phyloP scores from a whole-genome alignment of 2,797 vertebrate species.

The Apogon talboti region DNA sequence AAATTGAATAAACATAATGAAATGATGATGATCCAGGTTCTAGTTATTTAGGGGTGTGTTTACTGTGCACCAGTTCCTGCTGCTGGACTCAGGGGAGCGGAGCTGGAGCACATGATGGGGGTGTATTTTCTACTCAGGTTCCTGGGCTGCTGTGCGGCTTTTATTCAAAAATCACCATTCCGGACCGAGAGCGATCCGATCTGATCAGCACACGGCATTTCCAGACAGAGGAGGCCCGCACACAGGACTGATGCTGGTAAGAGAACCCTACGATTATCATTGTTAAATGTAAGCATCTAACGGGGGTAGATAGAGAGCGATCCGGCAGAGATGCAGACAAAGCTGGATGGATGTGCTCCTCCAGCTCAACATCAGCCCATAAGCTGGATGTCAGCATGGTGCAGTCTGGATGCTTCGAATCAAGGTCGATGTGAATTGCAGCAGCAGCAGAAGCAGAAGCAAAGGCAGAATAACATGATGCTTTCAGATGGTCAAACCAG shows the following conservation, averaged over 20 bases:
- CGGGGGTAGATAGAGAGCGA: conserved; percentile 41
- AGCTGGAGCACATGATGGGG: conserved; percentile 58
- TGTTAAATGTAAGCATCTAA: not conserved
- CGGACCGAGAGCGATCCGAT: conserved; percentile 60
- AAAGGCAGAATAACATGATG: conserved; percentile 34
- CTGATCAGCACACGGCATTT: conserved; percentile 62
- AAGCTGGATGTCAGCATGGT: conserved; percentile 68
- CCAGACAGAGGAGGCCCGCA: conserved; percentile 40
- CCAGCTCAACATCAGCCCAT: conserved; percentile 53
- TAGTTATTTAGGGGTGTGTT: not conserved
- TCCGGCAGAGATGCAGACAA: conserved; percentile 45
- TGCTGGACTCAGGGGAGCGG: conserved; percentile 18
- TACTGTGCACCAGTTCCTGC: not conserved
- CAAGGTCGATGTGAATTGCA: conserved; percentile 78
- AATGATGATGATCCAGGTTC: no score
- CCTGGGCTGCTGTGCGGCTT: conserved; percentile 78
- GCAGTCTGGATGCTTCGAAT: conserved; percentile 75
- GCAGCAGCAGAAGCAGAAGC: conserved; percentile 39
- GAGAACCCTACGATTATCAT: conserved; percentile 41
- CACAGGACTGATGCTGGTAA: conserved; percentile 73
- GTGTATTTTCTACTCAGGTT: conserved; percentile 75
- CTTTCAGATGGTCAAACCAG: conserved; percentile 34
- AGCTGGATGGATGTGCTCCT: conserved; percentile 59
- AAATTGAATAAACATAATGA: no score
- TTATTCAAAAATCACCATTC: conserved; percentile 76